Evolutionary conservation across 2,113 vertebrate species (phyloP), one percentile per base, ranked within the genome.

Genomic region (Epinephelus fuscoguttatus): DNA sequence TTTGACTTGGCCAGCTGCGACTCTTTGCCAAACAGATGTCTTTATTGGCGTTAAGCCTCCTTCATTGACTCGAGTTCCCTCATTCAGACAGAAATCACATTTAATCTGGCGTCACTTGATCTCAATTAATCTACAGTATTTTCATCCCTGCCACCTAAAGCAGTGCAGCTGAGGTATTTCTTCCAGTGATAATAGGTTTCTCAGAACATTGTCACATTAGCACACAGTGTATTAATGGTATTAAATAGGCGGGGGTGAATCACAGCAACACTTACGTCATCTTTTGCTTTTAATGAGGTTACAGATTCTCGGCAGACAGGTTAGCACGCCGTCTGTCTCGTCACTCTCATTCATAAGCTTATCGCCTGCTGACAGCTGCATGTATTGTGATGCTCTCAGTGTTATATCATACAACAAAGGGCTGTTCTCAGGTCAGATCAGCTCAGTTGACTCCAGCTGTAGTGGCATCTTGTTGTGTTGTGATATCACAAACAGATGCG

Each of bases 1-100:
- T 84, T 83, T 78, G 73, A 82, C 80, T 89, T 76, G 78, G 81
- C 89, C 78, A 78, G 53, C 50, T 33, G 60, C 30, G 47, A 50
- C 7, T 68, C 68, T 84, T 66, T 84, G 81, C 83, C 74, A 80
- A 89, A 89, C 86, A 84, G 80, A 90, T 87, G 85, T 91, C 76
- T 82, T 71, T 72, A 49, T 62, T 84, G 75, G 85, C 83, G 25
- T 81, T n/a, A 18, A 23, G 47, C 59, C 40, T 70, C 50, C 30
- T 19, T 86, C 53, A 42, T 52, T 84, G 57, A 79, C 68, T 76
- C 18, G 12, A 49, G 52, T 67, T 61, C 23, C 70, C 37, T 63
- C 27, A 77, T 60, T 69, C 17, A 60, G 5, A 60, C 61, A 64
- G 52, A 67, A 82, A 53, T 71, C 57, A 47, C 25, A 78, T 74